A percentile compares a stretch with the other conserved stretches of the same genome.
These are phyloP conservation scores for Dichetophora obliterata DNA, from an alignment of 2,888 invertebrate genomes.

Conservation along the genomic window DNA sequence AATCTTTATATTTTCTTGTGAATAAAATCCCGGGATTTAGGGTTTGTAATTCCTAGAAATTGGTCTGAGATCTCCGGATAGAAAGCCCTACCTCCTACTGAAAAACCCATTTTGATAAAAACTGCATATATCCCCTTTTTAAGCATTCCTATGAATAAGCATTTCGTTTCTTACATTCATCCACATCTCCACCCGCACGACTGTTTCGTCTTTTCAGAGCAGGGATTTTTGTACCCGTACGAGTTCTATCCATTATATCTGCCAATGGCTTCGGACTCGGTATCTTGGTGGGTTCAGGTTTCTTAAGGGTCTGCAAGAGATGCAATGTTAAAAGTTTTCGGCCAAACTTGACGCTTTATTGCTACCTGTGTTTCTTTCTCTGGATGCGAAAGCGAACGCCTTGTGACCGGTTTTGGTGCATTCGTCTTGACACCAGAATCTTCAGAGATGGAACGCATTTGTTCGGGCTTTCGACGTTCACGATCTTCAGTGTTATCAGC, in stretches of 20 bases:
- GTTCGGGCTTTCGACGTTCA: constrained; percentile 65
- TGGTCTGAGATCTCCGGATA: no score
- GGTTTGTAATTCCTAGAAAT: no score
- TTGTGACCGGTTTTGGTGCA: constrained; percentile 64
- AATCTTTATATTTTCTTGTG: no score
- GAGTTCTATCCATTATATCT: constrained; percentile 64
- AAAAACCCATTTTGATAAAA: no score
- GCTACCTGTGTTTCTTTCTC: constrained; percentile 66
- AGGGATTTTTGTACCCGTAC: constrained; percentile 62
- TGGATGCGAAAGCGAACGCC: constrained; percentile 68
- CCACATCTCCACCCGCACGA: constrained; percentile 55
- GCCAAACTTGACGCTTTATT: neutral
- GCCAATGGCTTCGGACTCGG: constrained; percentile 66
- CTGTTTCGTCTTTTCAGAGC: constrained; percentile 59
- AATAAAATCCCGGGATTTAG: no score
- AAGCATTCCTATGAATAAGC: no score
- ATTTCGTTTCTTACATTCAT: constrained; percentile 56
- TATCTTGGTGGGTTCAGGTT: constrained; percentile 63
- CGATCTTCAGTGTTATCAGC: constrained; percentile 15
- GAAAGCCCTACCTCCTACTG: no score
- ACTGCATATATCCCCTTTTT: no score
- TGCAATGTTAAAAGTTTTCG: neutral
- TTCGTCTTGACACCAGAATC: constrained; percentile 63
- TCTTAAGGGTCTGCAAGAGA: constrained; percentile 58
- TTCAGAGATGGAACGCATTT: constrained; percentile 68